Base-by-base conservation (phyloP, 2,888 invertebrate species). In the Nymphalis polychloros region DNA sequence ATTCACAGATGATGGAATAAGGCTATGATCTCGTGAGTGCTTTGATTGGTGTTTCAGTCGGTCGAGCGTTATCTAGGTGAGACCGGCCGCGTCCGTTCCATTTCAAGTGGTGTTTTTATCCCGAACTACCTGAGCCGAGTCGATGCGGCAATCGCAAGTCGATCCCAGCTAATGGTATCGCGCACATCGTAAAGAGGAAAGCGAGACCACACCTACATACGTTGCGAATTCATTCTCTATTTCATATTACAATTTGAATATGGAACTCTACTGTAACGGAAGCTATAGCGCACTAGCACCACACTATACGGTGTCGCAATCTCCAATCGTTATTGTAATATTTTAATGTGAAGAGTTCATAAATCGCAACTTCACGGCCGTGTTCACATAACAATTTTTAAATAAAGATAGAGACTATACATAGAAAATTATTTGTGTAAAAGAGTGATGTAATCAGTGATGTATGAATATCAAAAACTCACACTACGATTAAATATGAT, bases 71-170 rank as follows among this genome's bases (percentile, higher is more conserved):
- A 90, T 90, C 90, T 90, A 90, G 90, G 89, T 86, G 86, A 86
- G 85, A 76, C 81, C 81, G 83, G 79, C 80, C 82, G 84, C 83
- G 89, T 84, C 84, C 87, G 89, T 76, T 89, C 86, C 89, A 85
- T 88, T 88, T 90, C 84, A 82, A 91, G 90, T 88, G 87, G 85
- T 81, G 88, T 90, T 91, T 92, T 90, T 89, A 90, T 91, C 88
- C 90, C 88, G 84, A 81, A 81, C 88, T 91, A 91, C 90, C 90
- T 91, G 91, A 83, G 81, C 59, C 75, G 72, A 69, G 69, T 63
- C 67, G 73, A 55, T 50, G 67, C 71, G 67, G 68, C 61, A 67
- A 71, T 73, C 74, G 67, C 72, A 70, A 71, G 69, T 68, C 72
- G 72, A 70, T 73, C 72, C 73, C 70, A 62, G 70, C 81, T 86